Conservation (phyloP, 2,113 vertebrate genomes). For the Trogon surrucura region DNA sequence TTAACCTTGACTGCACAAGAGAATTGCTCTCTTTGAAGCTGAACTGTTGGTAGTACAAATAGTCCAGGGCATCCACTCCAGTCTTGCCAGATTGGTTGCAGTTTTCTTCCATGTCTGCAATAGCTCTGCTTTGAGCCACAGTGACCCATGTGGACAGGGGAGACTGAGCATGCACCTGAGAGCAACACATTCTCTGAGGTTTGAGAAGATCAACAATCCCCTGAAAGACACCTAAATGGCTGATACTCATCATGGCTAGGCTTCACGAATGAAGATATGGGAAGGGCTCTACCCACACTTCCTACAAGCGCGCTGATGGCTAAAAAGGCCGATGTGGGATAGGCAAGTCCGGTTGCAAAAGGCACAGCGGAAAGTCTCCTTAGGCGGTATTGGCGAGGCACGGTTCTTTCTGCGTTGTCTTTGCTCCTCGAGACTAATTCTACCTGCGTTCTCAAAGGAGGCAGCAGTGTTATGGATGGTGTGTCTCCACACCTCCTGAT, state of each 20-base stretch:
- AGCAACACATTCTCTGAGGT: neutral
- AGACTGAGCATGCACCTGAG: neutral
- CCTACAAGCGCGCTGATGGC: too few species aligned
- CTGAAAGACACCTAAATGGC: neutral
- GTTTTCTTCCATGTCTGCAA: neutral
- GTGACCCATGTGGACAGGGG: neutral
- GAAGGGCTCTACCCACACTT: too few species aligned
- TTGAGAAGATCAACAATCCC: neutral
- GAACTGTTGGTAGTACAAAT: neutral
- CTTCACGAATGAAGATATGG: too few species aligned
- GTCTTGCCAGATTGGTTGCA: neutral
- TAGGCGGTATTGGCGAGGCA: too few species aligned
- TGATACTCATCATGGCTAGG: neutral
- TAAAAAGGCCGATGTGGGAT: too few species aligned
- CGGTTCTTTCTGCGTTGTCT: too few species aligned
- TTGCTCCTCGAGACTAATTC: too few species aligned
- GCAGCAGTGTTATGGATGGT: too few species aligned
- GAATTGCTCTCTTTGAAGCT: constrained; percentile 3
- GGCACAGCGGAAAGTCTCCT: too few species aligned
- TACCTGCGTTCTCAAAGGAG: too few species aligned
- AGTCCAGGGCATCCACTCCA: neutral
- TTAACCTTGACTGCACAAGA: constrained; percentile 25
- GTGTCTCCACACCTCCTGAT: too few species aligned
- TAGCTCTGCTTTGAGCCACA: neutral
- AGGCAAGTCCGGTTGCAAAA: too few species aligned